Percentiles rank a stretch among this genome's conserved stretches.
Evolutionary conservation across 2,888 invertebrate genomes (phyloP).

Genomic region (Lottia gigantea): DNA sequence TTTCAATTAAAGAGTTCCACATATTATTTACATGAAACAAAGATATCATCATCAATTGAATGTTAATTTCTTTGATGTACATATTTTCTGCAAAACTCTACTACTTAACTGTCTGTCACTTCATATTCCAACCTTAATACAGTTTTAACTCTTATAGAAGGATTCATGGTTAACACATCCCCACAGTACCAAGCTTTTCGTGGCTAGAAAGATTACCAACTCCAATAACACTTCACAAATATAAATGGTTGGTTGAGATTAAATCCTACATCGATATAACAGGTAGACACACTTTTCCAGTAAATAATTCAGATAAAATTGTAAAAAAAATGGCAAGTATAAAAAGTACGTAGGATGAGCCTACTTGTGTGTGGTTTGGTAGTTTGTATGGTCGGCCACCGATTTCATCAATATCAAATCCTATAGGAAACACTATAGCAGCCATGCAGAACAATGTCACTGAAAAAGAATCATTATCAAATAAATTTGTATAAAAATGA

Average conservation of each 20-base stretch:
- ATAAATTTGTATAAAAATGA: too few species aligned
- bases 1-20: too few species aligned
- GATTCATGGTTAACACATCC: not conserved
- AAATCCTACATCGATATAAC: conserved; percentile 15
- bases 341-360: conserved; percentile 33
- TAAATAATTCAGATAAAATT: conserved; percentile 34
- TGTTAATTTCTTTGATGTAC: too few species aligned
- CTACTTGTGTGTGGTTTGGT: conserved; percentile 34
- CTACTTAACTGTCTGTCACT: too few species aligned
- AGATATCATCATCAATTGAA: too few species aligned
- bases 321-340: conserved; percentile 36
- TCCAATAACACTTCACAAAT: too few species aligned
- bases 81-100: too few species aligned
- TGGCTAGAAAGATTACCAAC: not conserved
- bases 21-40: too few species aligned
- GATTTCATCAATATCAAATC: conserved; percentile 33
- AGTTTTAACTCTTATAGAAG: not conserved
- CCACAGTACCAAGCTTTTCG: not conserved
- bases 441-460: conserved; percentile 33
- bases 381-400: conserved; percentile 34
- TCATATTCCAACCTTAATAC: too few species aligned
- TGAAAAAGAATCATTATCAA: conserved; percentile 18
- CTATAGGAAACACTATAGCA: conserved; percentile 33
- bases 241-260: too few species aligned
- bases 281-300: conserved; percentile 32